Evolutionary conservation across 2,888 invertebrate species (phyloP), one percentile per base, ranked within the genome.

Genomic region (Netelia melanura): DNA sequence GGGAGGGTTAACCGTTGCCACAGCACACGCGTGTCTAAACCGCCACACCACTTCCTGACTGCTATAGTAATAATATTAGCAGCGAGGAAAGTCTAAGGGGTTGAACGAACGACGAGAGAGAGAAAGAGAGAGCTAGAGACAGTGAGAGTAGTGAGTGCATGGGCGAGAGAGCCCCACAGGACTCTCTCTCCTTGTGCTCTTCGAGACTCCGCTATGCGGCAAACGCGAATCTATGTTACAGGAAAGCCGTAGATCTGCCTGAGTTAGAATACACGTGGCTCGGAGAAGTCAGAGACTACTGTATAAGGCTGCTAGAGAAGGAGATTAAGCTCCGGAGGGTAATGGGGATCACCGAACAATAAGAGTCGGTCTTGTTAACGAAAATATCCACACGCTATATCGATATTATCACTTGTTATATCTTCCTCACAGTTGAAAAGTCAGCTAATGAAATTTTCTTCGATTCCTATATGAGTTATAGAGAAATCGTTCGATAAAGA

Each of bases 201-300:
- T 44, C 52, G 62, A 74, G 77, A 68, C 86, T 84, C 80, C 76
- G 83, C 87, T 87, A 86, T 87, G 87, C 88, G 88, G 88, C 87
- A 88, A 88, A 88, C 87, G 87, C 86, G 86, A 87, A 88, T 89
- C 89, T 89, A 89, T 89, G 89, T 87, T 86, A 86, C 89, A 89
- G 89, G 89, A 89, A 89, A 86, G 87, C 80, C 89, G 88, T 89
- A 89, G 86, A 87, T 89, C 88, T 88, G 86, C 81, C 81, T 88
- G 87, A 89, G 89, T 88, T 86, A 88, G 88, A 85, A 86, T 85
- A 84, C 81, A 86, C 82, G 82, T 72, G 80, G 81, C 85, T 80
- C 67, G 58, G 81, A 83, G 72, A 17, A 80, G 80, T 84, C 67
- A 72, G 80, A 83, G 76, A 80, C 76, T 79, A 79, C 74, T 43